phyloP scores from a whole-genome alignment of 2,888 invertebrate genomes.

The Alitta virens region DNA sequence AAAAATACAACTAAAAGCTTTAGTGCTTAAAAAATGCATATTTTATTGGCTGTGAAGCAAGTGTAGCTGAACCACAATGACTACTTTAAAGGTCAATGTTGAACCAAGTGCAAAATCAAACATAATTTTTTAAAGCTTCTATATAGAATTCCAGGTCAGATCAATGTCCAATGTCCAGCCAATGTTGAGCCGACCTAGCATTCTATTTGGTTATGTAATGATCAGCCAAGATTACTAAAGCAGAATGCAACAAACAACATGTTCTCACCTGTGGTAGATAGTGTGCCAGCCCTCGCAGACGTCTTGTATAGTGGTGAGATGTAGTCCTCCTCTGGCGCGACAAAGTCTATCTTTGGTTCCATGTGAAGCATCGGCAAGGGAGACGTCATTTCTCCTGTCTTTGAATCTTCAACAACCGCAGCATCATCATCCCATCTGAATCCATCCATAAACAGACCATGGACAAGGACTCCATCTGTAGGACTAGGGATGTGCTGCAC shows the following conservation, averaged over 20 bases:
- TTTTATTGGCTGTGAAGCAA: no score
- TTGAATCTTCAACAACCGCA: conserved; percentile 46
- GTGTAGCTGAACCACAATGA: no score
- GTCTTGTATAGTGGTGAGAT: conserved; percentile 57
- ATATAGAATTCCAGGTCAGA: no score
- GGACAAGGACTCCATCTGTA: conserved; percentile 56
- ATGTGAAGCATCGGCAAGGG: conserved; percentile 66
- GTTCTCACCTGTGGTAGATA: conserved; percentile 58
- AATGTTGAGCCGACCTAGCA: neutral
- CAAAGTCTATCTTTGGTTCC: conserved; percentile 63
- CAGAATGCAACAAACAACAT: neutral
- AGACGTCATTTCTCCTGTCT: conserved; percentile 73
- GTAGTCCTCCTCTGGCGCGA: conserved; percentile 53
- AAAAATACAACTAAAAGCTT: no score
- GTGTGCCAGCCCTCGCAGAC: conserved; percentile 52
- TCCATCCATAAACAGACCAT: conserved; percentile 58
- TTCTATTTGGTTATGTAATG: neutral
- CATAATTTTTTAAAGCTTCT: no score
- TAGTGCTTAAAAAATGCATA: no score
- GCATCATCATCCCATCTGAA: conserved; percentile 53
- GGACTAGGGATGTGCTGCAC: conserved; percentile 46
- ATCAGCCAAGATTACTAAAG: neutral
- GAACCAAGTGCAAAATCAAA: no score
- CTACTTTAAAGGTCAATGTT: no score
- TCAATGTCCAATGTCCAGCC: no score